phyloP scores from a whole-genome alignment of 1,140 invertebrate species.

The Pemphigus obesinymphae region DNA sequence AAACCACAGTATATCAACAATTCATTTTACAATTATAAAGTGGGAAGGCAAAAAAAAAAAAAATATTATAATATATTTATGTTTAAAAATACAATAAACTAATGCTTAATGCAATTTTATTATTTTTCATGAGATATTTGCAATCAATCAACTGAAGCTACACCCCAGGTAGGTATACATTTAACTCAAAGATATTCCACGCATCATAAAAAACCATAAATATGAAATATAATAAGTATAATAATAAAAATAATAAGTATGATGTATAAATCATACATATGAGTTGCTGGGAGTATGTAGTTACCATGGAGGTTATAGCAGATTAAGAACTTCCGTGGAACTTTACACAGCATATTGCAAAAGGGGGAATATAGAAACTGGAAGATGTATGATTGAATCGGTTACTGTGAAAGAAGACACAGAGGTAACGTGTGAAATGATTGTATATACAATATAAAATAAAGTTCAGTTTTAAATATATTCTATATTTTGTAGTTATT shows the following conservation, averaged over 20 bases:
- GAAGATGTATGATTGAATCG: background rate
- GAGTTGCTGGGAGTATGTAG: background rate
- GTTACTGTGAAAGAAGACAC: background rate
- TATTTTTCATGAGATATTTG: background rate
- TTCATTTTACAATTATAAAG: background rate
- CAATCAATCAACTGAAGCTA: background rate
- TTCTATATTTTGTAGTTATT: background rate
- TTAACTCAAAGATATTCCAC: background rate
- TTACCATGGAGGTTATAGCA: background rate
- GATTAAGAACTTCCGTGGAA: background rate
- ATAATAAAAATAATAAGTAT: too few relatives aligned
- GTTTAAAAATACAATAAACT: background rate
- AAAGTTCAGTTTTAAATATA: too few relatives aligned
- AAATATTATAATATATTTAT: background rate
- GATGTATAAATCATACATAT: background rate
- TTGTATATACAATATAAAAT: background rate
- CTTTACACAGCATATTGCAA: background rate
- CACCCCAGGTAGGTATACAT: background rate
- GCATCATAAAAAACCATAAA: background rate
- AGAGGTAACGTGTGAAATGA: background rate
- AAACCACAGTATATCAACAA: background rate
- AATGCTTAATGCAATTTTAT: background rate
- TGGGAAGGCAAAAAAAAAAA: background rate
- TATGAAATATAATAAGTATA: too few relatives aligned
- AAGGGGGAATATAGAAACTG: background rate